Evolutionary conservation across 2,888 invertebrate genomes (phyloP), one percentile per base, ranked within the genome.

Genomic region (Peribatodes rhomboidaria): DNA sequence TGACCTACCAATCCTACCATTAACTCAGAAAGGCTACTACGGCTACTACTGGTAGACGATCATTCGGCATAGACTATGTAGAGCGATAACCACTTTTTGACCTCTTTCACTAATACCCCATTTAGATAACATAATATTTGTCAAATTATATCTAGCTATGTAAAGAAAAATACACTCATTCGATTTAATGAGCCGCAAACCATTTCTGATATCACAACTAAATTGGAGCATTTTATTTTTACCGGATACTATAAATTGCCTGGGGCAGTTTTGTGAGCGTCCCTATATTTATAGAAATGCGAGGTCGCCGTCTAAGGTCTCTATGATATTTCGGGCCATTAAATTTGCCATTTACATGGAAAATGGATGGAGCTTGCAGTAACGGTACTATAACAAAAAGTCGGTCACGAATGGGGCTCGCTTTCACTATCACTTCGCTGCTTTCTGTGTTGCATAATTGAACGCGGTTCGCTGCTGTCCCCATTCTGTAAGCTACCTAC

Each of bases 1-100:
- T 87, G 87, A 87, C 86, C 87, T 72, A 79, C 70, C 70, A 78
- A 74, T 78, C 86, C 87, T 72, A 79, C 70, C 70, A 78, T 74
- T 78, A 78, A 68, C 68, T 71, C 69, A 65, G 68, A 71, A 69
- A 63, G 70, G 63, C 49, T 53, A 52, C 61, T 61, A 37, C 39
- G 27, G 54, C 35, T 67, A 63, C 78, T 50, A 31, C 80, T 72
- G 79, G 59, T 69, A 62, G 54, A 69, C 70, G 63, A 61, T 72
- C 71, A 78, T 81, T 82, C 78, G 79, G 76, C 77, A 73, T 65
- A 68, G 74, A 79, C 78, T 78, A 74, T 67, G 74, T 41, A 69
- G 67, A 69, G 47, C 62, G 73, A 78, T 77, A 78, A 75, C 55
- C 60, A 61, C 53, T 70, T 56, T 61, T 53, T 69, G 74, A 74